Evolutionary conservation across 92 coral and sea anemone genomes (phyloP).

Genomic region (Palythoa grandiflora): DNA sequence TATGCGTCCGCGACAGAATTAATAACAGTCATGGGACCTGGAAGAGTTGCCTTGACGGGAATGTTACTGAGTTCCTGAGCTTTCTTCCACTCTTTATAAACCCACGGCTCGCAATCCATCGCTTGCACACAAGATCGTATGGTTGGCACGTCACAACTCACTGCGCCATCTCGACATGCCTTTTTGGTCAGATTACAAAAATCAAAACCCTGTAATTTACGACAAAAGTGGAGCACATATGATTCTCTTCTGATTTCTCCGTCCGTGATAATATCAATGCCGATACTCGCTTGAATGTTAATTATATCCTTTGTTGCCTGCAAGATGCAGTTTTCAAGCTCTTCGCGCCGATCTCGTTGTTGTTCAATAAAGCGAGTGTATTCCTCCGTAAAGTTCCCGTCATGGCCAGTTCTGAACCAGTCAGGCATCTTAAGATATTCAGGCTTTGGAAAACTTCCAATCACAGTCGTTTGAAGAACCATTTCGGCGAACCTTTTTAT

Average conservation of each 20-base stretch:
- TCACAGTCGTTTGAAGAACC: conserved; percentile 62
- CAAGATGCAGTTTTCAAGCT: conserved; percentile 31
- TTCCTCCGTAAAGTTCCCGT: conserved; percentile 10
- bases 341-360: conserved; percentile 14
- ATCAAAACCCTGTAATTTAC: conserved; percentile 55
- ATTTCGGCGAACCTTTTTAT: neutral
- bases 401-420: conserved; percentile 55
- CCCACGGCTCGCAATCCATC: conserved; percentile 50
- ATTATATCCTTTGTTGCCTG: conserved; percentile 61
- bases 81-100: conserved; percentile 52
- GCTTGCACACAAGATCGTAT: conserved; percentile 47
- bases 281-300: conserved; percentile 47
- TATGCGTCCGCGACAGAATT: conserved; percentile 48
- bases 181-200: conserved; percentile 43
- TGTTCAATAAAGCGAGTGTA: conserved; percentile 27
- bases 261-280: conserved; percentile 62
- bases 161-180: conserved; percentile 45
- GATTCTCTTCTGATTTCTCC: conserved; percentile 65
- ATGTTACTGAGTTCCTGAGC: conserved; percentile 44
- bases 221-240: conserved; percentile 57
- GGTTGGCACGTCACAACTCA: conserved; percentile 49
- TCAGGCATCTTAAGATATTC: conserved; percentile 51
- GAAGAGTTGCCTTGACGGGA: conserved; percentile 58
- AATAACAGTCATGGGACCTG: conserved; percentile 62
- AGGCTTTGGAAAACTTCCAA: conserved; percentile 67